Evolutionary conservation across 2,888 invertebrate genomes (phyloP), one percentile per base, ranked within the genome.

Genomic region (Hanleya hanleyi): DNA sequence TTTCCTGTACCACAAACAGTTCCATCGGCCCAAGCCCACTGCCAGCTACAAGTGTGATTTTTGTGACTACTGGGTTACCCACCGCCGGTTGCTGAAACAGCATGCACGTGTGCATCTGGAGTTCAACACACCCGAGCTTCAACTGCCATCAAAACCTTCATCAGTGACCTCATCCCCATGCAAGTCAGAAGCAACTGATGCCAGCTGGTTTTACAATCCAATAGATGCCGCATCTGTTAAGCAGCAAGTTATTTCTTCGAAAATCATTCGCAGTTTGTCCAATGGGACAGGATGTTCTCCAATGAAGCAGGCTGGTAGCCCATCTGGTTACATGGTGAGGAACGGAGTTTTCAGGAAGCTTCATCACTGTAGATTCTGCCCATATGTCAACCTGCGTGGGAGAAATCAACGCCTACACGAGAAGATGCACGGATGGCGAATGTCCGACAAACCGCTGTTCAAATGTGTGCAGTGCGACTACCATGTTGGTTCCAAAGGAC

Each of bases 1-100:
- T 89, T 96, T 94, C 90, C 93, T 95, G 87, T 96, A 96, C 87
- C 96, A 96, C 87, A 95, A 95, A 86, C 96, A 96, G 86, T 95
- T 96, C 88, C 97, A 97, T 87, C 92, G 94, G 49, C 94, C 94
- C 0, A 89, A 89, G 73, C 93, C 94, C 69, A 93, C 94, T 61
- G 94, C 94, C 0, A 94, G 94, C n/a, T 95, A 94, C 90, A 95
- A 95, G 89, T 97, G 97, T 87, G 93, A 93, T 32, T 92, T 94
- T 81, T 97, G 96, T 89, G 94, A 94, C 79, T 96, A 96, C 87
- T 95, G 95, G 85, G 96, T 96, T 9, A 95, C 94, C 70, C 95
- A 95, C 86, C 87, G 89, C 37, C 95, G 96, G 83, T 92, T 96
- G 49, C 92, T 96, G n/a, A 95, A 95, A 86, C 96, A 96, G 83